Base-by-base conservation (phyloP, 64 coral and sea anemone genomes). In the Catalaphyllia jardinei region DNA sequence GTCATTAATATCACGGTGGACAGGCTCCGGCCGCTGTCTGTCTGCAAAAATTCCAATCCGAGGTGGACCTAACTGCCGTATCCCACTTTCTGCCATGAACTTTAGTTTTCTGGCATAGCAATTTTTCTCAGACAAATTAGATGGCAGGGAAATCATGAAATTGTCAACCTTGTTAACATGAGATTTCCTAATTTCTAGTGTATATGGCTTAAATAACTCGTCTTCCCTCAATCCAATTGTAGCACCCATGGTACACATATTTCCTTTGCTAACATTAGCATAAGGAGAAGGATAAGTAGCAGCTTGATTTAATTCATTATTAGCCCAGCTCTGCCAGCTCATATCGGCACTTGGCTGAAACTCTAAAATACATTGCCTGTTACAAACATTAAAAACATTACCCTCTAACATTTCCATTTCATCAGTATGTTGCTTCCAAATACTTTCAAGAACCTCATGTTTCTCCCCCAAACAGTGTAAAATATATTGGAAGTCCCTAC, bases 211-310 rank as follows among this genome's bases (percentile, higher is more conserved):
- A 46, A 46, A 46, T 46, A 46, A 46, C 4, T 46, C 42, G 4
- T 46, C 42, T 46, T 46, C 42, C 42, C 42, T 46, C 42, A 46
- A 46, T 8, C 42, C 42, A 46, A 77, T 52, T 35, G 31, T 59
- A 55, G 27, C 71, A 74, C 80, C 80, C 80, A 91, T 91, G 18
- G 50, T 85, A 86, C 30, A 91, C 51, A 91, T 29, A 7, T 85
- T 35, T 29, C 67, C 60, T 52, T 91, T 62, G 61, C 69, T 39
- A 12, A 91, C 89, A 91, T 86, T 91, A 60, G 79, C 89, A 91
- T 86, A 91, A 63, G 72, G 54, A 57, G 89, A 91, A 16, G 81
- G 89, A 65, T 86, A 86, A n/a, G 83, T 46, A 46, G 42, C 42
- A 46, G 42, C 42, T 46, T 46, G 42, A 46, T 46, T 46, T 46